Evolutionary conservation across 2,888 invertebrate species (phyloP), one percentile per base, ranked within the genome.

Genomic region (Nephrotoma guestfalica): DNA sequence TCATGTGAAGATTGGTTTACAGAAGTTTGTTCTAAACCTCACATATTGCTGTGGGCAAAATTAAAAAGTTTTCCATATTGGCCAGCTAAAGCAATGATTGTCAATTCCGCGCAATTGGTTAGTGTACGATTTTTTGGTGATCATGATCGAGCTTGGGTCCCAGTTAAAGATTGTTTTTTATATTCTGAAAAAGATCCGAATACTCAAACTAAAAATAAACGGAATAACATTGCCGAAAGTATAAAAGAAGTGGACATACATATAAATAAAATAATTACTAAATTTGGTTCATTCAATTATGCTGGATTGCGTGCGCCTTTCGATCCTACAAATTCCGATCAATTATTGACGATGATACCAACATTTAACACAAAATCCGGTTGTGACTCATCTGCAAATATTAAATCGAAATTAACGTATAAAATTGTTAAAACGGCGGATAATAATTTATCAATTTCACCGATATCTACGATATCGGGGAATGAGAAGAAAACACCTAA

Each of bases 1-100:
- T 95, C 95, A 0, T 94, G 95, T 47, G 93, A 94, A 86, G 94
- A 95, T 87, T 98, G 98, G 98, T 98, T 98, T 91, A 95, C 96
- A 0, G 96, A 97, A 90, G 97, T 97, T 2, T 98, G 98, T 92
- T 95, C 95, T 40, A 95, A 94, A 87, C 98, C 98, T 0, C 98
- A 99, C 92, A 92, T 97, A 15, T 91, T 99, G 87, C 95, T 99
- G 0, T 99, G 99, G 99, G 99, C 99, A 0, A 98, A 98, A 91
- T 92, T 99, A 11, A 98, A 98, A 92, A 98, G 95, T 91, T 99
- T 98, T 90, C 99, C 99, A 0, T 98, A 96, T 91, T 99, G 99
- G 99, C 99, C 99, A 0, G 98, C 98, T 0, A 99, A 99, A 92
- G 96, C 95, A 0, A 96, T 97, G 96, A 57, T 86, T 86, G 91